Percentiles rank a stretch among this genome's conserved stretches.
Evolutionary conservation across 2,113 vertebrate species (phyloP).

Genomic region (Epinephelus lanceolatus): DNA sequence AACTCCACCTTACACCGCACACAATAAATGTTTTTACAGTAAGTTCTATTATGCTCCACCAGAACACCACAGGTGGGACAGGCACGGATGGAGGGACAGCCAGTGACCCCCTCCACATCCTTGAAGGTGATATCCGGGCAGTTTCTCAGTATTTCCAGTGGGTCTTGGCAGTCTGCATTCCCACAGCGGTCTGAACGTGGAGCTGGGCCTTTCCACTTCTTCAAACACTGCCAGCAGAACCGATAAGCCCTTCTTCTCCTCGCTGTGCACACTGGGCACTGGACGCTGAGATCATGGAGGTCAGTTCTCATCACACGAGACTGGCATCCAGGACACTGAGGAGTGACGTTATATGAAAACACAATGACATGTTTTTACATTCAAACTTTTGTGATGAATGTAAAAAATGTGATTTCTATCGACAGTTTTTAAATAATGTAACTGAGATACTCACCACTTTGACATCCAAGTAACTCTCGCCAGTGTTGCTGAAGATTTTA

Average conservation of each 20-base stretch:
- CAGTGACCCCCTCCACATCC: constrained; percentile 10
- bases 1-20: constrained; percentile 69
- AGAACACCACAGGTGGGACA: constrained; percentile 39
- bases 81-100: too few species aligned
- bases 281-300: background rate
- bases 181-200: too few species aligned
- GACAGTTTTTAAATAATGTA: background rate
- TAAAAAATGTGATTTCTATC: background rate
- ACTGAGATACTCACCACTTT: constrained; percentile 36
- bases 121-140: constrained; percentile 20
- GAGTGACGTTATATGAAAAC: background rate
- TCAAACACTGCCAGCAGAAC: constrained; percentile 79
- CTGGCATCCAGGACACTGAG: constrained; percentile 52
- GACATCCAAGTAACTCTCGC: background rate
- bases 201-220: constrained; percentile 60
- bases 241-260: background rate
- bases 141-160: too few species aligned
- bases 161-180: too few species aligned
- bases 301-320: background rate
- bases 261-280: constrained; percentile 24
- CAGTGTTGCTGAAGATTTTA: background rate
- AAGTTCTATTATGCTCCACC: constrained; percentile 59
- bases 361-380: background rate
- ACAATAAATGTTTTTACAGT: constrained; percentile 75
- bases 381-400: too few species aligned